Conservation (phyloP, 2,888 invertebrate species). For the Hirtodrosophila trivittata region DNA sequence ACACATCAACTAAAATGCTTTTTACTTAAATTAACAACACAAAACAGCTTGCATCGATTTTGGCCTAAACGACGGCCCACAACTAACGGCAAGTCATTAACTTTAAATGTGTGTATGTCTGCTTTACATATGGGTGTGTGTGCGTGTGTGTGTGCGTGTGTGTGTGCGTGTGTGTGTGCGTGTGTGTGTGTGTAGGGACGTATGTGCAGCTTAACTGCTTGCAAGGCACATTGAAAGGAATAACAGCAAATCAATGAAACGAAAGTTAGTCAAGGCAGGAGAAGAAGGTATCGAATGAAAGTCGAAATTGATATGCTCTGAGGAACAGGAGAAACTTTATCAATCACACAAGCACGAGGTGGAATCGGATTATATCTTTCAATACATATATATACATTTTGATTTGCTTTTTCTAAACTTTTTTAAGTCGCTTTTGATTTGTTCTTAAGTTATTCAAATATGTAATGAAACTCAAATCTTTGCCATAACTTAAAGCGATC, state of each 20-base stretch:
- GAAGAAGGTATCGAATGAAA: constrained; percentile 4
- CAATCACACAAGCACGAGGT: too few species aligned
- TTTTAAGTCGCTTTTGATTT: too few species aligned
- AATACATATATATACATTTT: too few species aligned
- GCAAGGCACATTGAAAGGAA: constrained; percentile 22
- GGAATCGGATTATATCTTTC: too few species aligned
- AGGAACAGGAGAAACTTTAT: too few species aligned
- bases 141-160: constrained; percentile 7
- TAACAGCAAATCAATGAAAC: constrained; percentile 56
- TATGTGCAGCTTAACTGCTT: constrained; percentile 18
- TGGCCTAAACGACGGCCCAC: constrained; percentile 32
- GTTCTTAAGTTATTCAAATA: too few species aligned
- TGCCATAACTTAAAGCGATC: too few species aligned
- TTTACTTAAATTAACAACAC: constrained; percentile 77
- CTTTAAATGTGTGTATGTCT: constrained; percentile 39
- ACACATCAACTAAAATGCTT: constrained; percentile 77
- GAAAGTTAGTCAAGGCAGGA: constrained; percentile 40
- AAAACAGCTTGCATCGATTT: constrained; percentile 66
- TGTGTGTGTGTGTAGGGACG: constrained; percentile 4
- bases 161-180: constrained; percentile 1
- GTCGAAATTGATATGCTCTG: constrained; percentile 55
- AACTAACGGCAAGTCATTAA: constrained; percentile 68
- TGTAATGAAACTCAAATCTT: too few species aligned
- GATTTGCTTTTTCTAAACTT: too few species aligned
- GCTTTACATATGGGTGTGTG: constrained; percentile 1